Evolutionary conservation across 2,888 invertebrate genomes (phyloP), one percentile per base, ranked within the genome.

Genomic region (Leistus spinibarbis): DNA sequence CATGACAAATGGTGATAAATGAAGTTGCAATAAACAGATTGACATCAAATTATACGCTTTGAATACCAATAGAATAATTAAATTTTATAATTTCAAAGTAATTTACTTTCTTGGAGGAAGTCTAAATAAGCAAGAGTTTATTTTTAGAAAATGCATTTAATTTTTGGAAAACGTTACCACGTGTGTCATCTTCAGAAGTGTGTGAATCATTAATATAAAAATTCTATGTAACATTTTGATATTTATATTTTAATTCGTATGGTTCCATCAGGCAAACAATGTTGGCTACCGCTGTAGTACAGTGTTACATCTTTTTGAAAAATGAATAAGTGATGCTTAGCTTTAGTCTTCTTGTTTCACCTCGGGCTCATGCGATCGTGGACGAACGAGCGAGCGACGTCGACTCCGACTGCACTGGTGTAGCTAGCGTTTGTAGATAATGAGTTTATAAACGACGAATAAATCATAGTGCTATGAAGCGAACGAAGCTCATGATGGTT

Each of bases 381-480:
- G 83, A 85, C 86, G 86, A 86, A 86, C 86, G 86, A 85, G 54
- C 81, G 82, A 82, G 79, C 80, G 22, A 78, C 82, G 83, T 85
- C 86, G 86, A 86, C 86, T 86, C 86, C 40, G 40, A 40, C 40
- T 40, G 10, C 40, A 40, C 40, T 40, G 40, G 40, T 40, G 40
- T 40, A 40, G 13, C 81, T 40, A 40, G 13, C 81, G 82, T 83
- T 80, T 81, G 22, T 78, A 82, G 83, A 85, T 86, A 86, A 86
- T 86, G 86, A 86, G 85, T 86, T 86, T 86, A 86, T 86, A 86
- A 86, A 86, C 83, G 86, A 83, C 80, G 83, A 83, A 86, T 86
- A 86, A 86, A 86, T 86, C 86, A 85, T 84, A 71, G 77, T 64
- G 76, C 65, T 71, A 69, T 69, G 70, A 60, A 60, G 20, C 22